Base-by-base conservation (phyloP, 2,113 vertebrate species). In the Scortum barcoo region DNA sequence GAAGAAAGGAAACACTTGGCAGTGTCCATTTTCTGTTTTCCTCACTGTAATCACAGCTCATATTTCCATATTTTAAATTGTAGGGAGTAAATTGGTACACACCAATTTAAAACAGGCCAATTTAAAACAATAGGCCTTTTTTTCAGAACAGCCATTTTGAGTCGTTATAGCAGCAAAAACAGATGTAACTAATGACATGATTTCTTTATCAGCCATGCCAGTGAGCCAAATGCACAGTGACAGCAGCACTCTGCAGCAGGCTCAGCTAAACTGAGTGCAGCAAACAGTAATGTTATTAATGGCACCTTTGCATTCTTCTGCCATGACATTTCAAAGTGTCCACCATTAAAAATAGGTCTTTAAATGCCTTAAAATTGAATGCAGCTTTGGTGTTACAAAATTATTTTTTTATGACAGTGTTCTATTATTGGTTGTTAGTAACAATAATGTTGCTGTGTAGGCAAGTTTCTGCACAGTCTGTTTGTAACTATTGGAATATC, bases 171-270 rank as follows among this genome's bases (percentile, higher is more conserved):
- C 50, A 51, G 50, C 9, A 3, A 51, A 51, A 51, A 22, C 14
- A 48, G 40, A 13, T 44, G 24, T 54, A 26, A 44, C 9, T 50
- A 33, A 36, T 68, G 30, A 68, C n/a, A 68, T 63, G 16, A 40
- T 68, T 72, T 77, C 1, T 61, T 44, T 56, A 81, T 72, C 12
- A 53, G 33, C 53, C 38, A 42, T 20, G 36, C 14, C 44, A 46
- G 44, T 16, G 16, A 46, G 14, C 44, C 46, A 19, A 17, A 48
- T 48, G 5, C 6, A 48, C 46, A 48, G 7, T 19, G n/a, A n/a
- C n/a, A 48, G 46, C 46, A 48, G 16, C 6, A 1, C 46, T 48
- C 46, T 48, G 46, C 5, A 14, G 30, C 19, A 14, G 10, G 8
- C 17, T 74, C 16, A 54, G 13, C 36, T n/a, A 17, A 26, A 53